Evolutionary conservation across 92 coral and sea anemone genomes (phyloP).

Genomic region (Bergia puertoricense): DNA sequence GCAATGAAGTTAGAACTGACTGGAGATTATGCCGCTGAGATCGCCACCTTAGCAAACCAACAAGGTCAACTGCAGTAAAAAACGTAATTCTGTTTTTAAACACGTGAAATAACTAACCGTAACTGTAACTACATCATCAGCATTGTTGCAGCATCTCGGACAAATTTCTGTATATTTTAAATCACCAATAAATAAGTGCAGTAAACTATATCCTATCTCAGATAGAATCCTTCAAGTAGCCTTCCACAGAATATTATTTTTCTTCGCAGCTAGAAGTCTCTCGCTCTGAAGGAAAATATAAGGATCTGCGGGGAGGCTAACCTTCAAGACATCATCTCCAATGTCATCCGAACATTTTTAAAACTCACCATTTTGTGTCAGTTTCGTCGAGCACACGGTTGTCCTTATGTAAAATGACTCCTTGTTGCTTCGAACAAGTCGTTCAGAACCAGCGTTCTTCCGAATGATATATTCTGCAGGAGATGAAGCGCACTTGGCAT

Average conservation of each 20-base stretch:
- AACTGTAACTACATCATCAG: background rate
- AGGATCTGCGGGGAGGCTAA: too few species aligned
- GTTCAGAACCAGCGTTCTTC: slow-evolving; percentile 56
- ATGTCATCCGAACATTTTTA: background rate
- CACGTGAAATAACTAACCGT: background rate
- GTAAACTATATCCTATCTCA: too few species aligned
- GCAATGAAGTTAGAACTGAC: slow-evolving; percentile 74
- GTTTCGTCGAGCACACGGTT: slow-evolving; percentile 90
- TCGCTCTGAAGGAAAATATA: too few species aligned
- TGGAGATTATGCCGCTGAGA: slow-evolving; percentile 72
- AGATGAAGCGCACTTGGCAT: slow-evolving; percentile 72
- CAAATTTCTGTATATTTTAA: background rate
- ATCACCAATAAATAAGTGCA: background rate
- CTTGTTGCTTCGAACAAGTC: slow-evolving; percentile 73
- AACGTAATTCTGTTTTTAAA: background rate
- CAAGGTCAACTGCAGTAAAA: slow-evolving; percentile 79
- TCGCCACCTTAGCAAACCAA: slow-evolving; percentile 92
- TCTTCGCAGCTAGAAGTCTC: too few species aligned
- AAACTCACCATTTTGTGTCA: slow-evolving; percentile 89
- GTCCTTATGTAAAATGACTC: slow-evolving; percentile 80
- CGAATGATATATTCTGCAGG: slow-evolving; percentile 59
- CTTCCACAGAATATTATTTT: too few species aligned
- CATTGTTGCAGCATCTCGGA: background rate
- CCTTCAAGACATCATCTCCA: too few species aligned
- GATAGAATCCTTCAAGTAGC: too few species aligned